phyloP scores from a whole-genome alignment of 2,113 vertebrate genomes.

The Hystrix cristata region DNA sequence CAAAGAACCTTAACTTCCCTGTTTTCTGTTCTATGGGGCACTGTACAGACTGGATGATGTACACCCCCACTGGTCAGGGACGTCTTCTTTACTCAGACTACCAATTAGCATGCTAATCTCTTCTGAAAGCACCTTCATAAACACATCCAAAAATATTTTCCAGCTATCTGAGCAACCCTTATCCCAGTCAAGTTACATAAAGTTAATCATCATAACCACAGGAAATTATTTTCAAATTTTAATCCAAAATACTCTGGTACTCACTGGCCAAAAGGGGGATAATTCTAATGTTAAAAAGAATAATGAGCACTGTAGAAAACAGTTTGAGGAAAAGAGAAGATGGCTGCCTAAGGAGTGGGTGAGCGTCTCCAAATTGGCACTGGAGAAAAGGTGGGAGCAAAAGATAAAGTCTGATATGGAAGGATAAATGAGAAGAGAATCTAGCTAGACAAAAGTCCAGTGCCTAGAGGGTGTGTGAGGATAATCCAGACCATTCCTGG shows the following conservation, averaged over 20 bases:
- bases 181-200: not conserved
- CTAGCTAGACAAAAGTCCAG: too few relatives aligned
- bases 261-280: not conserved
- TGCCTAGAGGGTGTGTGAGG: too few relatives aligned
- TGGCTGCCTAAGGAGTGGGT: too few relatives aligned
- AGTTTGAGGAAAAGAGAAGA: not conserved
- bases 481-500: too few relatives aligned
- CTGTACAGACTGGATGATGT: not conserved
- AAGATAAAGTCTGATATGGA: too few relatives aligned
- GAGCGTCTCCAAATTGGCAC: too few relatives aligned
- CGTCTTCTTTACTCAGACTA: not conserved
- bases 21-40: not conserved
- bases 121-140: not conserved
- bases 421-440: too few relatives aligned
- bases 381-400: too few relatives aligned
- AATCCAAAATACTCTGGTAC: not conserved
- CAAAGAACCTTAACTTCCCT: not conserved
- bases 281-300: not conserved
- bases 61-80: not conserved
- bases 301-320: not conserved
- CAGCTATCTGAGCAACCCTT: not conserved
- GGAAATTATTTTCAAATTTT: constrained; percentile 39
- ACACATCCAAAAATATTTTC: not conserved
- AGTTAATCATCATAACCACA: not conserved
- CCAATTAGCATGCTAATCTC: constrained; percentile 1